These are phyloP conservation scores for Allacma fusca DNA, from an alignment of 2,888 invertebrate genomes.

Conservation along the genomic window DNA sequence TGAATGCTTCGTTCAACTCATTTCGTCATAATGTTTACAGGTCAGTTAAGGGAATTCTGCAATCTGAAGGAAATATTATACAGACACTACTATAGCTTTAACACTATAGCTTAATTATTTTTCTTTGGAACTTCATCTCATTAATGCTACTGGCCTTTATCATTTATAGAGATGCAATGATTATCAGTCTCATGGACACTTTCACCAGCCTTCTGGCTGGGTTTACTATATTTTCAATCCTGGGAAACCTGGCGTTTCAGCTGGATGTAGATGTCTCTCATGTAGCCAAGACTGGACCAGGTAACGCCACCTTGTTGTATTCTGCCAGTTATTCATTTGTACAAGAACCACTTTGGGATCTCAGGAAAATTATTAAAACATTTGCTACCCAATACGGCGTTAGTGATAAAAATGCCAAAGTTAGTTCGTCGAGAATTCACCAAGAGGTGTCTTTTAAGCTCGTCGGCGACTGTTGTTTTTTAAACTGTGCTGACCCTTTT, in stretches of 20 bases:
- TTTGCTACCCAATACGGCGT: too few relatives aligned
- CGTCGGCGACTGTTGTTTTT: background rate
- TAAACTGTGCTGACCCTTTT: background rate
- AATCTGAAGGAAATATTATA: background rate
- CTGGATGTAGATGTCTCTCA: slow-evolving; percentile 69
- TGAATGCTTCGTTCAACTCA: slow-evolving; percentile 79
- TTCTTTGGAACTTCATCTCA: too few relatives aligned
- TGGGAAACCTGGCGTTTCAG: slow-evolving; percentile 78
- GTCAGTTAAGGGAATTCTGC: slow-evolving; percentile 64
- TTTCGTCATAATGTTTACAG: slow-evolving; percentile 76
- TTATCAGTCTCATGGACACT: slow-evolving; percentile 71
- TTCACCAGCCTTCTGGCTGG: slow-evolving; percentile 84
- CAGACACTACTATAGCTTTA: background rate
- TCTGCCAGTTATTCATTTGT: too few relatives aligned
- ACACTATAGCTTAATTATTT: too few relatives aligned
- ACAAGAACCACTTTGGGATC: too few relatives aligned
- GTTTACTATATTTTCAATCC: slow-evolving; percentile 72
- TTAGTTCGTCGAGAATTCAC: too few relatives aligned
- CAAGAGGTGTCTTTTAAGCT: too few relatives aligned
- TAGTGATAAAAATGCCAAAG: too few relatives aligned
- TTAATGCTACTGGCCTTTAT: too few relatives aligned
- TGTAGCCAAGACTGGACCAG: slow-evolving; percentile 77
- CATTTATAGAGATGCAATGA: slow-evolving; percentile 76
- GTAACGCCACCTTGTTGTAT: too few relatives aligned
- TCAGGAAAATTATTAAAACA: too few relatives aligned